Evolutionary conservation across 53 echinoderm and acorn worm species (phyloP), one percentile per base, ranked within the genome.

Genomic region (Pentamera pediparva): DNA sequence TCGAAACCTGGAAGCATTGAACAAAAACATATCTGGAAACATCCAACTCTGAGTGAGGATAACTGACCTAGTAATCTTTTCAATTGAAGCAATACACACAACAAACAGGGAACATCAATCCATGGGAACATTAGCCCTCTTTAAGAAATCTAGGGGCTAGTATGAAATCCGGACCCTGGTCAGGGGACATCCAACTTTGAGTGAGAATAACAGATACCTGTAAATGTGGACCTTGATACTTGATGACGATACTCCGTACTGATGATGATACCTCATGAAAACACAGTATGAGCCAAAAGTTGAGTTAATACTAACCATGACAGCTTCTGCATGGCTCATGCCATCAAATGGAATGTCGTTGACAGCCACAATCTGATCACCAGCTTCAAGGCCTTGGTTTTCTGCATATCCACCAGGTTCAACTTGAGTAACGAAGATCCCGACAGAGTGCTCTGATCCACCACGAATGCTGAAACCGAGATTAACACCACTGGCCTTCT

Each of bases 401-500:
- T 93, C 89, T 15, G 89, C 93, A 56, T 83, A 67, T 27, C 89
- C 89, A 21, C 81, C 75, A 10, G 78, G 81, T 61, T 89, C 93
- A 11, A 93, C 93, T 75, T 84, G 49, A 2, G 93, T 89, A 21
- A 93, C 86, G 61, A 86, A 93, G 49, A 93, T 93, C 56, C 93
- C 93, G n/a, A 93, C 84, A 32, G 84, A 86, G 70, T 93, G 93
- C 70, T 93, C 93, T 3, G 86, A 70, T 3, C 89, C 93, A 3
- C 93, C 93, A 19, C 93, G 78, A 24, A 93, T 89, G 69, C 93
- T 93, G 43, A 89, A 93, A 37, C 89, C 93, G 30, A 93, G 65
- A 30, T 82, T 89, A 11, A 64, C 86, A 43, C 70, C 84, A 21
- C 61, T 41, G 9, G 40, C 67, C 41, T 67, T 67, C 45, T 26